Evolutionary conservation across 2,797 vertebrate species (phyloP), one percentile per base, ranked within the genome.

Genomic region (Poecilia gillii): DNA sequence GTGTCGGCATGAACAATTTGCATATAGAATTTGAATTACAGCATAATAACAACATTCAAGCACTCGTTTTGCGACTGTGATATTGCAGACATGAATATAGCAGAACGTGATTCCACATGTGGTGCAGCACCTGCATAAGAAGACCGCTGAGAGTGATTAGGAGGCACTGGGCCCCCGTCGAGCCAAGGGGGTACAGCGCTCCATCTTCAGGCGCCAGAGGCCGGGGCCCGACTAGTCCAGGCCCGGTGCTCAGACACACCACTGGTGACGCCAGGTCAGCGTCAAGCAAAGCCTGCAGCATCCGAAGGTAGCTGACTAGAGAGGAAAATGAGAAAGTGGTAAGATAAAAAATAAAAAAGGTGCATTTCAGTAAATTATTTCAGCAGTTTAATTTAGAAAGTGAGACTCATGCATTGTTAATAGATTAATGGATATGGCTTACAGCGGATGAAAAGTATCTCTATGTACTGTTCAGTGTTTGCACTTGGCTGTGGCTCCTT

Each of bases 131-230:
- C 95, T 97, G 96, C 75, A 97, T 91, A 84, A 98, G 86, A 77
- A 98, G 95, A 90, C 97, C 97, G 89, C 95, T 96, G 74, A 99
- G 95, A 73, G 96, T 95, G 23, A 92, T 73, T 39, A 95, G 89
- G 75, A 99, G 95, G 0, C 87, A 94, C 46, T 93, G 92, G 39
- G 96, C 92, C 75, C 96, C 95, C 73, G 78, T 93, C 57, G 57
- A 91, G 73, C 94, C 86, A 72, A 99, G 92, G 0, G 98, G 97
- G 85, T 96, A 93, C 45, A 98, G 90, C 53, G 91, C 85, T 33
- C 94, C 86, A 18, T 98, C 96, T 72, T 94, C 91, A 4, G 88
- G 80, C 46, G 87, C 84, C 23, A 91, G 85, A 46, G 91, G 92
- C 36, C 87, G 87, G 13, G 89, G 79, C 16, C 92, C 91, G 0